Conservation (phyloP, 2,888 invertebrate species). For the Mylabris sibirica region DNA sequence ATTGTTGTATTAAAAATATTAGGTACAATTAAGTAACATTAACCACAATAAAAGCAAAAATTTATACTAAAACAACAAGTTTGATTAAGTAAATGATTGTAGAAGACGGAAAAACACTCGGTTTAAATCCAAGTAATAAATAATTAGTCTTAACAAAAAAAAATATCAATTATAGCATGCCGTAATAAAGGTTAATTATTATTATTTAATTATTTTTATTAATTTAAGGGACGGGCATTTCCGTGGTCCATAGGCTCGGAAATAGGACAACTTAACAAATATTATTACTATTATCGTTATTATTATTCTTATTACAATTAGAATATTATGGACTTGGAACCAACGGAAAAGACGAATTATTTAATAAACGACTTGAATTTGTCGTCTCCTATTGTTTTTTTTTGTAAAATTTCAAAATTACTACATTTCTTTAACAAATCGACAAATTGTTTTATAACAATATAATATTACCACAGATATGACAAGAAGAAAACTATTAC, state of each 20-base stretch:
- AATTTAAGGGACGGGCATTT: slow-evolving; percentile 61
- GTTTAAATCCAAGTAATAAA: not conserved
- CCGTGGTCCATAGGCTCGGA: slow-evolving; percentile 64
- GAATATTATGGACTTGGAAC: slow-evolving; percentile 56
- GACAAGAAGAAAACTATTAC: slow-evolving; percentile 2
- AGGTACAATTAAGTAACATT: slow-evolving; percentile 58
- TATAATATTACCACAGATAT: slow-evolving; percentile 39
- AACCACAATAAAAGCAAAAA: slow-evolving; percentile 49
- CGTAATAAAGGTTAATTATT: not conserved
- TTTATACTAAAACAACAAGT: slow-evolving; percentile 27
- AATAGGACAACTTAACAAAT: slow-evolving; percentile 53
- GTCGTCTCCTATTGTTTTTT: no score
- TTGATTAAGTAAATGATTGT: slow-evolving; percentile 22
- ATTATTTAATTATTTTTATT: slow-evolving; percentile 19
- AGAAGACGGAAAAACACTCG: slow-evolving; percentile 26
- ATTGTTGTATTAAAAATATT: slow-evolving; percentile 59
- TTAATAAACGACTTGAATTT: slow-evolving; percentile 16
- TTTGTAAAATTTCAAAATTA: slow-evolving; percentile 15
- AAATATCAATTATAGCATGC: slow-evolving; percentile 34
- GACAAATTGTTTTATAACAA: slow-evolving; percentile 24
- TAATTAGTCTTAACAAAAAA: slow-evolving; percentile 27
- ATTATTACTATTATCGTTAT: slow-evolving; percentile 40
- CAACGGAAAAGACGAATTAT: slow-evolving; percentile 53
- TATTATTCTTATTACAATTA: slow-evolving; percentile 9
- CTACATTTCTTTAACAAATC: slow-evolving; percentile 29